Evolutionary conservation across 2,888 invertebrate genomes (phyloP).

Genomic region (Leucoma salicis): DNA sequence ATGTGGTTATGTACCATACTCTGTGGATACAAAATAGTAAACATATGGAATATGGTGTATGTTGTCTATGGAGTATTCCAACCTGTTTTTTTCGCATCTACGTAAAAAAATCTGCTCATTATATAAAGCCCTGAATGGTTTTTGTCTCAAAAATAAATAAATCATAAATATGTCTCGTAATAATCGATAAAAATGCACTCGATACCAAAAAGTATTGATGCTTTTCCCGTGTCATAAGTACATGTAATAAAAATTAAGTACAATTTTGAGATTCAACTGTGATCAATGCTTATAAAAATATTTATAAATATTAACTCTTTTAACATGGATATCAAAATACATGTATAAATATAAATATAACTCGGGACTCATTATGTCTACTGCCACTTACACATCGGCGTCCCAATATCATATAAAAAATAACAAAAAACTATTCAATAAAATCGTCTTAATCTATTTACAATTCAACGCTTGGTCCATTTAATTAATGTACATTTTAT

Average conservation of each 20-base stretch:
- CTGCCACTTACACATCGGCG: neutral
- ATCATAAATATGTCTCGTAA: too few relatives aligned
- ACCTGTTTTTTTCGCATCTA: too few relatives aligned
- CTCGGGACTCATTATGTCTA: neutral
- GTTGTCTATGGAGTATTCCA: too few relatives aligned
- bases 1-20: too few relatives aligned
- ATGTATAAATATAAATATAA: neutral
- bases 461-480: constrained; percentile 39
- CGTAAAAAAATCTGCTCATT: too few relatives aligned
- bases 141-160: too few relatives aligned
- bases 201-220: neutral
- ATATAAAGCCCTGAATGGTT: too few relatives aligned
- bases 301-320: constrained; percentile 16
- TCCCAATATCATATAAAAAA: constrained; percentile 19
- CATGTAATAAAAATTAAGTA: constrained; percentile 45
- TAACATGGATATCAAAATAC: constrained; percentile 35
- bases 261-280: constrained; percentile 57
- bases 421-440: constrained; percentile 24
- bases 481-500: constrained; percentile 48
- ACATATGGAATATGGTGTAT: too few relatives aligned
- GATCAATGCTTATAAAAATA: constrained; percentile 15
- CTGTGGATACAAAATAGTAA: too few relatives aligned
- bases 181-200: too few relatives aligned
- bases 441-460: constrained; percentile 35
- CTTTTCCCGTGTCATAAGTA: neutral